Conservation (phyloP, 2,888 invertebrate genomes). For the Tuta absoluta region DNA sequence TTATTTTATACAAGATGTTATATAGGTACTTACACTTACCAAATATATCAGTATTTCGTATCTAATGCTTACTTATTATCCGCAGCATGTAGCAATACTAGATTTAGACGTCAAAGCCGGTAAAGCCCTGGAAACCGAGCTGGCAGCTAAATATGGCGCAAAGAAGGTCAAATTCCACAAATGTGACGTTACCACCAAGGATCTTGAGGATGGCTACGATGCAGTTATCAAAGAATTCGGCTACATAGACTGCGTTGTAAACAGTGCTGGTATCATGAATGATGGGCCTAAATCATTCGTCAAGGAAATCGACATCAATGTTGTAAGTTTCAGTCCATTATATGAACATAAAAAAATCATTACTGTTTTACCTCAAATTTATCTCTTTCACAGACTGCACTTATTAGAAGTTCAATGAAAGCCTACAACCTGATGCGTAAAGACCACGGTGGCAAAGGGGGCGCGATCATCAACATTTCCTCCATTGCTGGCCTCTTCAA, state of each 20-base stretch:
- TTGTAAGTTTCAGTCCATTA: slow-evolving; percentile 51
- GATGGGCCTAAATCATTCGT: slow-evolving; percentile 46
- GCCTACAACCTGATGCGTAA: slow-evolving; percentile 50
- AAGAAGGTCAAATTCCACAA: slow-evolving; percentile 50
- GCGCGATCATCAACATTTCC: slow-evolving; percentile 50
- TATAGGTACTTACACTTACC: too few relatives aligned
- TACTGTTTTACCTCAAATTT: too few relatives aligned
- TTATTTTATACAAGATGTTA: too few relatives aligned
- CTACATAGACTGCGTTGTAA: slow-evolving; percentile 51
- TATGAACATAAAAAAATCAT: too few relatives aligned
- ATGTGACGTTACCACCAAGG: slow-evolving; percentile 56
- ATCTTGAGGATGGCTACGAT: slow-evolving; percentile 44
- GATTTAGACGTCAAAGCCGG: slow-evolving; percentile 51
- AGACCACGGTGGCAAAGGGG: slow-evolving; percentile 49
- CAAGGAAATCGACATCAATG: slow-evolving; percentile 52
- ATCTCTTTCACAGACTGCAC: slow-evolving; percentile 42
- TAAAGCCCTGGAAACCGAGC: slow-evolving; percentile 42
- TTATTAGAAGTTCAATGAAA: slow-evolving; percentile 45
- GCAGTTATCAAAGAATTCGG: slow-evolving; percentile 44
- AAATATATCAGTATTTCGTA: too few relatives aligned
- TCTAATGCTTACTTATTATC: slow-evolving; percentile 1
- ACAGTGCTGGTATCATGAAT: slow-evolving; percentile 57
- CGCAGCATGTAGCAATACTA: slow-evolving; percentile 51
- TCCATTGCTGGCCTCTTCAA: slow-evolving; percentile 46
- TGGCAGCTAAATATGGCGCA: slow-evolving; percentile 47